phyloP scores from a whole-genome alignment of 2,888 invertebrate species.

The Maniola hyperantus region DNA sequence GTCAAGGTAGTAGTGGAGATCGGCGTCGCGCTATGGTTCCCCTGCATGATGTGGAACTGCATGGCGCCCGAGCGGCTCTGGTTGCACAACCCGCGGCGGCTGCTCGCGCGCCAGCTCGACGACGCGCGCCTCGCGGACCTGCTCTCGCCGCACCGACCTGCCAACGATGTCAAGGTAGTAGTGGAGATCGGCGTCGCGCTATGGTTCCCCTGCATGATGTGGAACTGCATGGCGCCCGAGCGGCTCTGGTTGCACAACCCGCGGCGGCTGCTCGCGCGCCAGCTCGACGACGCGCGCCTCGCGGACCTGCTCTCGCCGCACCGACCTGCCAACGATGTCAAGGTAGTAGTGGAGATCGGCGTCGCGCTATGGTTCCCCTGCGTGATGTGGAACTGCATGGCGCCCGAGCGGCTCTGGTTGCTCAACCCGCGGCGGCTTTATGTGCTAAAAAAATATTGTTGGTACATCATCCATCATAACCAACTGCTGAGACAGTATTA shows the following conservation, averaged over 20 bases:
- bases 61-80: conserved; percentile 96
- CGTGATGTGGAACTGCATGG: conserved; percentile 97
- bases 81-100: conserved; percentile 95
- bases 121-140: conserved; percentile 78
- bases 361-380: conserved; percentile 98
- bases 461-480: no score
- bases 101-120: conserved; percentile 87
- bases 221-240: conserved; percentile 98
- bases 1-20: conserved; percentile 85
- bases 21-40: conserved; percentile 97
- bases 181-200: conserved; percentile 95
- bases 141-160: conserved; percentile 54
- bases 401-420: conserved; percentile 96
- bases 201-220: conserved; percentile 97
- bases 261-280: conserved; percentile 89
- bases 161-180: conserved; percentile 64
- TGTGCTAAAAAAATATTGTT: no score
- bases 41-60: conserved; percentile 97
- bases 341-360: conserved; percentile 88
- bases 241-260: conserved; percentile 97
- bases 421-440: conserved; percentile 91
- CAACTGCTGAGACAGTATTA: no score
- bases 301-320: conserved; percentile 64
- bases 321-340: conserved; percentile 48
- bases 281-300: conserved; percentile 82